Evolutionary conservation across 2,888 invertebrate genomes (phyloP).

Genomic region (Acleris cristana): DNA sequence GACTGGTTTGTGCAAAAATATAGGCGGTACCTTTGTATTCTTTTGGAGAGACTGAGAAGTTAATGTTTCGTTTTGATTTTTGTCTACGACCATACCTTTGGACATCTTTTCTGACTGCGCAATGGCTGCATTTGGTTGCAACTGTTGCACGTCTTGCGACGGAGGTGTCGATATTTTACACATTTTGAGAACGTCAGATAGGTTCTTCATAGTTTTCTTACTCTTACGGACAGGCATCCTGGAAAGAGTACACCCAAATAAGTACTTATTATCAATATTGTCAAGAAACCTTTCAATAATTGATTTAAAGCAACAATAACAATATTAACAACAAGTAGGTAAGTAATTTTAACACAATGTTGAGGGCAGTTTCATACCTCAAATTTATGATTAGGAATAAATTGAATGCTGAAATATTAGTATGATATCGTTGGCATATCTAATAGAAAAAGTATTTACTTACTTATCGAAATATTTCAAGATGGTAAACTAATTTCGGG

Average conservation of each 20-base stretch:
- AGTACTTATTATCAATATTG: neutral
- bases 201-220: conserved; percentile 43
- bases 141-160: neutral
- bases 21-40: conserved; percentile 52
- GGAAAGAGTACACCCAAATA: neutral
- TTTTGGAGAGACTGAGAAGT: neutral
- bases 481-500: no score
- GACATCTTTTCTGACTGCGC: conserved; percentile 12
- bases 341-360: no score
- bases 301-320: neutral
- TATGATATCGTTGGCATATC: no score
- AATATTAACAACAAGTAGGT: no score
- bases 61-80: conserved; percentile 37
- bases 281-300: no score
- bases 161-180: conserved; percentile 41
- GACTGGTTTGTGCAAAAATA: conserved; percentile 58
- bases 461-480: no score
- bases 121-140: neutral
- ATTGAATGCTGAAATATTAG: no score
- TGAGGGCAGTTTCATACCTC: no score
- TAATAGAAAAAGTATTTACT: no score
- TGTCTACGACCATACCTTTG: conserved; percentile 43
- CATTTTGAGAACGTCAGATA: conserved; percentile 41
- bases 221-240: conserved; percentile 32
- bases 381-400: no score